Evolutionary conservation across 2,888 invertebrate species (phyloP).

Genomic region (Zonitis immaculata): DNA sequence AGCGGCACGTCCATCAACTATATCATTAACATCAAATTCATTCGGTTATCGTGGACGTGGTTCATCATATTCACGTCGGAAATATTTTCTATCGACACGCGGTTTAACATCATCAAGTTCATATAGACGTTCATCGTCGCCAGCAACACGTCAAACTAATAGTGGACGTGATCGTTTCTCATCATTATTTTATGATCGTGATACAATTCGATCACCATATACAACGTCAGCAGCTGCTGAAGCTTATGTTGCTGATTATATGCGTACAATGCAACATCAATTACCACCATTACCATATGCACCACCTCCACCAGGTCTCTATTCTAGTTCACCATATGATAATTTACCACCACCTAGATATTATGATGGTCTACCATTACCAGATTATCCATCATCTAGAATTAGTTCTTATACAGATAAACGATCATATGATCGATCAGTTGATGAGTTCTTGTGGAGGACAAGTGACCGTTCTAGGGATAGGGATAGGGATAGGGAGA

Average conservation of each 20-base stretch:
- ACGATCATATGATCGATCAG: slow-evolving; percentile 80
- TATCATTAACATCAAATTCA: slow-evolving; percentile 13
- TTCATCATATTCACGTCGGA: slow-evolving; percentile 55
- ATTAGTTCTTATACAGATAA: slow-evolving; percentile 53
- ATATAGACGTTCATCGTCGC: slow-evolving; percentile 58
- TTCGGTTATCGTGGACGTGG: slow-evolving; percentile 53
- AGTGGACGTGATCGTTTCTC: slow-evolving; percentile 46
- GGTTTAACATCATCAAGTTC: slow-evolving; percentile 55
- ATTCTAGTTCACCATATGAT: slow-evolving; percentile 52
- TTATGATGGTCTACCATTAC: slow-evolving; percentile 71
- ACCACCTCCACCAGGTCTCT: slow-evolving; percentile 56
- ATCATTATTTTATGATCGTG: slow-evolving; percentile 60
- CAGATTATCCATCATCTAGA: slow-evolving; percentile 65
- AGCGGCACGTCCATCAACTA: slow-evolving; percentile 49
- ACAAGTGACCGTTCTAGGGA: slow-evolving; percentile 63
- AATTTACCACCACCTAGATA: slow-evolving; percentile 70
- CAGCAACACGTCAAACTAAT: slow-evolving; percentile 44
- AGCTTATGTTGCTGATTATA: slow-evolving; percentile 83
- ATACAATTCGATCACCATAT: slow-evolving; percentile 48
- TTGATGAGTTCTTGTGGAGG: slow-evolving; percentile 82
- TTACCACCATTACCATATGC: slow-evolving; percentile 81
- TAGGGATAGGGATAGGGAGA: slow-evolving; percentile 44
- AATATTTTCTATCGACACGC: slow-evolving; percentile 62
- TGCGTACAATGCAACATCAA: slow-evolving; percentile 83
- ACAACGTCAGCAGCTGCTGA: slow-evolving; percentile 63